A percentile compares a stretch with the other conserved stretches of the same genome.
These are phyloP conservation scores for Sabellastarte sp. DNA, from an alignment of 2,888 invertebrate genomes.

Conservation along the genomic window DNA sequence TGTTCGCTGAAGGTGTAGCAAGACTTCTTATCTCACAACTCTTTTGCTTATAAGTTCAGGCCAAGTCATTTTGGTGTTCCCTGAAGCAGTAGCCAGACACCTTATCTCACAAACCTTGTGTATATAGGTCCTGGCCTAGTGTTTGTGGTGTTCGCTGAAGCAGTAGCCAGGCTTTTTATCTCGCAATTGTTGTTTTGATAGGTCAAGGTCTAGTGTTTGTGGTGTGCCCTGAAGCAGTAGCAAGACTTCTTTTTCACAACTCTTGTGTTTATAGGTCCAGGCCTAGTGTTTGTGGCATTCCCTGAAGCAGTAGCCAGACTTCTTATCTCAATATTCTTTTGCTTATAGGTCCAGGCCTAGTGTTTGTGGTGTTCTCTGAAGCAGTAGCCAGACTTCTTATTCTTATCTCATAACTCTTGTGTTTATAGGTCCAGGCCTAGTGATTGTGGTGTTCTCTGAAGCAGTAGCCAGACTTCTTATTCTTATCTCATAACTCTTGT, in stretches of 20 bases:
- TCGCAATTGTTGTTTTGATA: not conserved
- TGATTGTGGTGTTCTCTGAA: conserved; percentile 57
- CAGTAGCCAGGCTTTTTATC: not conserved
- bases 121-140: not conserved
- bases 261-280: conserved; percentile 45
- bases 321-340: no score
- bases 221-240: conserved; percentile 3
- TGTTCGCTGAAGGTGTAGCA: conserved; percentile 1
- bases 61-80: no score
- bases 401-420: not conserved
- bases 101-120: no score
- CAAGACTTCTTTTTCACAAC: no score
- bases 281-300: conserved; percentile 57
- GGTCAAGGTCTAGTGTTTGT: conserved; percentile 5
- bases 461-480: conserved; percentile 52
- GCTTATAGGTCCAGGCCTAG: not conserved
- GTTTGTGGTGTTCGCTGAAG: conserved; percentile 7
- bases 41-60: no score
- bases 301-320: conserved; percentile 54
- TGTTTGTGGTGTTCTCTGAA: conserved; percentile 9
- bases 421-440: conserved; percentile 54
- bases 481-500: conserved; percentile 39
- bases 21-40: no score
- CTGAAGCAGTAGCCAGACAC: no score
- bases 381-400: not conserved